Base-by-base conservation (phyloP, 2,888 invertebrate genomes). In the Tenthredo notha region DNA sequence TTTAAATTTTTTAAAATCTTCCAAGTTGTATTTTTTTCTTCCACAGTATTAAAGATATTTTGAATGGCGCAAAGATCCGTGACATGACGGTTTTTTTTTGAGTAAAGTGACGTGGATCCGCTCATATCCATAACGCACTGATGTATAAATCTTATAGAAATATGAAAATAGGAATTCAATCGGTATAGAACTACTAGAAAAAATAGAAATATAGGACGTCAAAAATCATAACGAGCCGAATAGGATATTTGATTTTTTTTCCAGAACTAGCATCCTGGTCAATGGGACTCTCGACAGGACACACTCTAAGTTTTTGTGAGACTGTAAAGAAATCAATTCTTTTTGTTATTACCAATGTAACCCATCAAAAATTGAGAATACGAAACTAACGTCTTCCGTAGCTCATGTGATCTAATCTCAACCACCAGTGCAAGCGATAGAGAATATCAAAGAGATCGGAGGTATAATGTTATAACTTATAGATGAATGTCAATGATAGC, bases 231-330 rank as follows among this genome's bases (percentile, higher is more conserved):
- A 61, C 21, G 21, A 10, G 25, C n/a, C 2, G 10, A 21, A n/a
- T n/a, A n/a, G n/a, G 87, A 7, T 77, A 86, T 10, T 86, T 77
- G 1, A 29, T 85, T 9, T 65, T 37, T 12, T 77, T 29, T 29
- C 18, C 86, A 85, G 0, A 87, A 33, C 0, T 77, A 88, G 2
- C n/a, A 37, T 18, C 84, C 0, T 15, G 2, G 12, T 18, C 78
- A 4, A 50, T 50, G 18, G 18, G 50, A 88, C 25, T 61, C 58
- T 61, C 10, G 21, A 25, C 25, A 61, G 58, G 58, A 25, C 21
- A 61, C 88, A 6, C 83, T 84, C 4, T 90, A 90, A 2, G n/a
- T 65, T 54, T 90, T 90, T 0, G 90, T 89, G 7, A 86, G 86
- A 12, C 37, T 70, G 70, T 18, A 37, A 61, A 61, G 21, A 15